Evolutionary conservation across 2,113 vertebrate genomes (phyloP), one percentile per base, ranked within the genome.

Genomic region (Nerophis lumbriciformis): DNA sequence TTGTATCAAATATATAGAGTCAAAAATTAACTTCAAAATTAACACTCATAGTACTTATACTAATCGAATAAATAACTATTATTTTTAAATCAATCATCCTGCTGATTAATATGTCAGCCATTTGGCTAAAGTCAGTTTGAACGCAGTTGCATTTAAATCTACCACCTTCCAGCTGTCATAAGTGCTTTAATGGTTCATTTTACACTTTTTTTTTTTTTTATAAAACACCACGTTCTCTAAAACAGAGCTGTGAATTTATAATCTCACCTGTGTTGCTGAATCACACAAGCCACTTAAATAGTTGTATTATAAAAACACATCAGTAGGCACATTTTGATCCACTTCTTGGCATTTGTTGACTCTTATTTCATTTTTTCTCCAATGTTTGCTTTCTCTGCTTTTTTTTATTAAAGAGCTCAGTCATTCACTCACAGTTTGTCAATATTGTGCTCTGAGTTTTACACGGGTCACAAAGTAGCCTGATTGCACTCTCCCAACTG

Each of bases 181-280:
- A 65, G 59, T 60, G 48, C n/a, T 65, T 28, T 56, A 61, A 54
- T 60, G 9, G 37, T 49, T 3, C 14, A 60, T 73, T 75, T 77
- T 56, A 74, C 48, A 52, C 52, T 58, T 36, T 63, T 72, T 65
- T 52, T 71, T 72, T 65, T 72, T 70, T 75, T 56, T 63, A 54
- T 11, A 75, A 63, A 53, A 59, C 19, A 53, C 52, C 59, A n/a
- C 59, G 78, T 73, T 76, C 72, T 75, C 58, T 67, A 61, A 55
- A 51, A 66, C 37, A 63, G 57, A 3, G 0, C 53, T 68, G 65
- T 28, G 28, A 51, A 67, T 69, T 61, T 70, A 53, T 53, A 38
- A 63, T 71, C 73, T 63, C 80, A 83, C 78, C 80, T 87, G 76
- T 59, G 54, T 49, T 9, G 54, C 45, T 84, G 70, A 85, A 69